phyloP scores from a whole-genome alignment of 1,140 invertebrate species.

The Aphaenogaster floridana region DNA sequence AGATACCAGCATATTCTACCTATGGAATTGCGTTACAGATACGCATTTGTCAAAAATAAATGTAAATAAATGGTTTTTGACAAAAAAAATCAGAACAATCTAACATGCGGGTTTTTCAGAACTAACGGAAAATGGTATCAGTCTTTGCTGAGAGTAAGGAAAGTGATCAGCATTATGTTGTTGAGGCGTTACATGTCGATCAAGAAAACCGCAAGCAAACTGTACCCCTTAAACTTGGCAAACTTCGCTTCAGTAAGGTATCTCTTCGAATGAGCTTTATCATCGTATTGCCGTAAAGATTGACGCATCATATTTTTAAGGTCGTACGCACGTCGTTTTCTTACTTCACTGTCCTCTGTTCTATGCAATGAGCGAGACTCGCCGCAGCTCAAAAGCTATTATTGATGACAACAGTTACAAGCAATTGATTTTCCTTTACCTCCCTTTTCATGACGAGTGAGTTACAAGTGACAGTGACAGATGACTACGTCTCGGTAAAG shows the following conservation, averaged over 20 bases:
- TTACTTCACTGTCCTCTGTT: slow-evolving; percentile 73
- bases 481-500: not conserved
- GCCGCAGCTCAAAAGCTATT: not conserved
- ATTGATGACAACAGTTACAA: slow-evolving; percentile 16
- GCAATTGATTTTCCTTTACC: not conserved
- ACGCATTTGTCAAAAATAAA: not conserved
- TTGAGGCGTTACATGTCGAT: slow-evolving; percentile 67
- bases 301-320: slow-evolving; percentile 61
- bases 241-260: slow-evolving; percentile 75
- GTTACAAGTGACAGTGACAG: not conserved
- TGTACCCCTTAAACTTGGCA: slow-evolving; percentile 75
- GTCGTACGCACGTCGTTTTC: slow-evolving; percentile 73
- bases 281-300: not conserved
- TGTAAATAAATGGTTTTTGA: not conserved
- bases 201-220: slow-evolving; percentile 72
- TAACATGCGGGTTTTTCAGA: slow-evolving; percentile 61
- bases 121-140: slow-evolving; percentile 72
- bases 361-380: slow-evolving; percentile 47
- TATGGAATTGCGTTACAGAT: not conserved
- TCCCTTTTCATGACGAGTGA: not conserved
- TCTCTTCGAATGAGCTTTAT: no score
- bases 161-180: slow-evolving; percentile 69
- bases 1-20: not conserved
- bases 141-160: slow-evolving; percentile 66
- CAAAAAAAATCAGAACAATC: not conserved